Evolutionary conservation across 2,797 vertebrate genomes (phyloP), one percentile per base, ranked within the genome.

Genomic region (Choloepus didactylus): DNA sequence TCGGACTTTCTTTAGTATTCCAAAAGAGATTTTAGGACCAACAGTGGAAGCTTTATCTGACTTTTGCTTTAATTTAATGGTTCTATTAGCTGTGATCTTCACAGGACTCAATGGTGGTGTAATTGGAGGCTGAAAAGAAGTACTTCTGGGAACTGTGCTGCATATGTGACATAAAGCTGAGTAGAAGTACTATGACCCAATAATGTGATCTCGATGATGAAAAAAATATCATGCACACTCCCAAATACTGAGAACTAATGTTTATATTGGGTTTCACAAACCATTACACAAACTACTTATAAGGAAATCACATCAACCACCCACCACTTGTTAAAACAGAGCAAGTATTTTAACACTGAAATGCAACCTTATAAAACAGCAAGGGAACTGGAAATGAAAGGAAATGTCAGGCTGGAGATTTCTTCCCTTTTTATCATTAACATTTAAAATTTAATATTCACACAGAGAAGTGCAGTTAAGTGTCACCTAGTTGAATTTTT

Each of bases 301-400:
- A 44, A 84, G 73, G 88, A 82, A 93, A 91, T 82, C 88, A 91
- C 94, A 97, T 69, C 90, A 96, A 73, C 90, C 94, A 81, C 95
- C 95, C 91, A 97, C 83, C 5, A 49, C 89, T 91, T 95, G 76
- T 93, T 96, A 93, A 97, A 96, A 79, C 16, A 76, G 77, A 93
- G 44, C 44, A 84, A 91, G 90, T 89, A 94, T 97, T 96, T 97
- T 80, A 89, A 84, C 67, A 93, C 21, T 56, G 59, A 84, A 87
- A 95, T 67, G 76, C 88, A 96, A 81, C 72, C 93, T 90, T 56
- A 89, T 59, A 80, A 94, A 96, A 87, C 19, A 87, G 38, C 49
- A 49, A 79, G 92, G 77, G 72, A 81, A 66, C 14, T 91, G 80
- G 35, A 81, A 90, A 79, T 89, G 31, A 85, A 72, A 97, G 75